These are phyloP conservation scores for Carcinoscorpius rotundicauda DNA, from an alignment of 1,140 invertebrate species.

Conservation along the genomic window DNA sequence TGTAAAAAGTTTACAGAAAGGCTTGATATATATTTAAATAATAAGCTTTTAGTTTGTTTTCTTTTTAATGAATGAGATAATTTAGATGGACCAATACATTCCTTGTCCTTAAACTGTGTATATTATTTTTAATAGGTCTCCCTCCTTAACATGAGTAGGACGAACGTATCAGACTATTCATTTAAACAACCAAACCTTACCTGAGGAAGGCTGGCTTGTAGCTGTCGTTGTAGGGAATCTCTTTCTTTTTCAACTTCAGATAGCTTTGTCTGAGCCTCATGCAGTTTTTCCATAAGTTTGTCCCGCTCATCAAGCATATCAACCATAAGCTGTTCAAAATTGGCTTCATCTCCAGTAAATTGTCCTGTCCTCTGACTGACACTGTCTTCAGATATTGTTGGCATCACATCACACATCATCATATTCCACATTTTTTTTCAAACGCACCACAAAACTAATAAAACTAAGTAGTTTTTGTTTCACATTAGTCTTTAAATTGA, in stretches of 20 bases:
- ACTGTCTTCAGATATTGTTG: conserved; percentile 93
- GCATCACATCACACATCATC: conserved; percentile 98
- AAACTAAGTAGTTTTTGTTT: too few species aligned
- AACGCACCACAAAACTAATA: too few species aligned
- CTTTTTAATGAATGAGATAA: too few species aligned
- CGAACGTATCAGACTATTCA: too few species aligned
- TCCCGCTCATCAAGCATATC: conserved; percentile 99
- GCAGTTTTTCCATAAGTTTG: conserved; percentile 89
- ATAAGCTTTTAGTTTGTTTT: too few species aligned
- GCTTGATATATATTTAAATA: too few species aligned
- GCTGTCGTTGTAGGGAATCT: conserved; percentile 83
- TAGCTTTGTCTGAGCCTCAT: conserved; percentile 78
- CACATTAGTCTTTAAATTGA: too few species aligned
- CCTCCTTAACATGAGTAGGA: too few species aligned
- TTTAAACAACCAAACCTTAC: conserved; percentile 38
- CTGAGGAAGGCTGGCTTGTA: conserved; percentile 91
- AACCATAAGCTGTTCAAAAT: conserved; percentile 99
- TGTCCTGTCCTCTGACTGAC: conserved; percentile 27
- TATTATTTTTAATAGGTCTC: too few species aligned
- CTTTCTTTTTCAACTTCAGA: conserved; percentile 86
- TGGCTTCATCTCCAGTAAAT: conserved; percentile 76
- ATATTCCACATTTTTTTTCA: conserved; percentile 75
- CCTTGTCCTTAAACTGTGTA: too few species aligned
- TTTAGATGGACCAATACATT: too few species aligned
- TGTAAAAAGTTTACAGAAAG: too few species aligned